Evolutionary conservation across 2,888 invertebrate species (phyloP).

Genomic region (Unio pictorum): DNA sequence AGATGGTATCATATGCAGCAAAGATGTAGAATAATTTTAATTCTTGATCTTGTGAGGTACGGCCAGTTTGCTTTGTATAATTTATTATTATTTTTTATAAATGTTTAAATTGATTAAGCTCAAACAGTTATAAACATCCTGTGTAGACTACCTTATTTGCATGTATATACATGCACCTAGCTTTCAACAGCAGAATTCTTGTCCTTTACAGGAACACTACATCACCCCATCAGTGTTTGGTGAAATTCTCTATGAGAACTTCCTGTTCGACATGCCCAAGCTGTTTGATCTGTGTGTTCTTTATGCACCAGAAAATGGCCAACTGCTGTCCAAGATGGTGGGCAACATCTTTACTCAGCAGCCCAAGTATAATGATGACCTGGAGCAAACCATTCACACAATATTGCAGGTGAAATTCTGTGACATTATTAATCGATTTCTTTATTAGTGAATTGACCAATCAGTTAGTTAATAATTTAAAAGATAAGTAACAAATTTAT

Average conservation of each 20-base stretch:
- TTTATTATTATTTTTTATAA: too few relatives aligned
- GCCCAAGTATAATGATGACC: conserved; percentile 79
- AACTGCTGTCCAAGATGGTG: conserved; percentile 78
- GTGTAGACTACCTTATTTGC: too few relatives aligned
- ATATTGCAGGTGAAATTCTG: conserved; percentile 61
- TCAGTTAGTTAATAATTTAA: neutral
- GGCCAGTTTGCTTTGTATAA: too few relatives aligned
- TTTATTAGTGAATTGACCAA: neutral
- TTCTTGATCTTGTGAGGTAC: too few relatives aligned
- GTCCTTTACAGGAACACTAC: conserved; percentile 63
- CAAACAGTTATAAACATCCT: too few relatives aligned
- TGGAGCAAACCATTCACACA: conserved; percentile 63
- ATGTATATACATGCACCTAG: neutral
- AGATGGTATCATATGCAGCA: too few relatives aligned
- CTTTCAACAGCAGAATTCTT: neutral
- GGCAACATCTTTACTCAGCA: conserved; percentile 79
- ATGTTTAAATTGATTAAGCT: too few relatives aligned
- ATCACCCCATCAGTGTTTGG: conserved; percentile 80
- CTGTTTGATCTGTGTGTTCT: conserved; percentile 84
- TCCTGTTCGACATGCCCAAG: conserved; percentile 86
- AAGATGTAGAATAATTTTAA: too few relatives aligned
- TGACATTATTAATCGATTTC: too few relatives aligned
- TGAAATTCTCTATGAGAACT: conserved; percentile 83
- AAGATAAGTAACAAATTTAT: neutral
- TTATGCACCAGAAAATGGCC: conserved; percentile 80